Conservation (phyloP, 2,797 vertebrate species). For the Silurus aristotelis region DNA sequence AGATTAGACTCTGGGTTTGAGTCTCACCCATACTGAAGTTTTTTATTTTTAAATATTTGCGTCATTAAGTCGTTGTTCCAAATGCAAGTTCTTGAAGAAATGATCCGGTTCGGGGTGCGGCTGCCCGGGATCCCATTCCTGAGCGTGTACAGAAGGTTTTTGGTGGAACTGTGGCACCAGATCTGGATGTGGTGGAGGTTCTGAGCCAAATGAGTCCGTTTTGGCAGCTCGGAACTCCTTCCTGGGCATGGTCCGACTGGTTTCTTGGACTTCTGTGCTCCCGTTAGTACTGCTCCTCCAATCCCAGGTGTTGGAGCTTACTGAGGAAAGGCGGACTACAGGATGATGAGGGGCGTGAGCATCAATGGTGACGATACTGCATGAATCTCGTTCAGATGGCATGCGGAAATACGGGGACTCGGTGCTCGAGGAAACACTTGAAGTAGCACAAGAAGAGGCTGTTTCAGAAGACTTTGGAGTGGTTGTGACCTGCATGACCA, state of each 20-base stretch:
- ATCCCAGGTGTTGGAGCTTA: slow-evolving; percentile 81
- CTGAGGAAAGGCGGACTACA: slow-evolving; percentile 85
- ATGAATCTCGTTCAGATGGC: slow-evolving; percentile 86
- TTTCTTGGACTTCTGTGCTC: slow-evolving; percentile 70
- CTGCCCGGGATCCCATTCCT: slow-evolving; percentile 62
- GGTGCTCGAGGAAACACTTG: slow-evolving; percentile 81
- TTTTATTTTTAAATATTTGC: slow-evolving; percentile 54
- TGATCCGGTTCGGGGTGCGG: slow-evolving; percentile 79
- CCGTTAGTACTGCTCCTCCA: slow-evolving; percentile 86
- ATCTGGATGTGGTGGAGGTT: slow-evolving; percentile 75
- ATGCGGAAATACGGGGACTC: slow-evolving; percentile 94
- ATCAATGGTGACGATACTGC: slow-evolving; percentile 90
- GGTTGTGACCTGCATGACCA: slow-evolving; percentile 59
- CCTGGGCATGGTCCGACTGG: slow-evolving; percentile 67
- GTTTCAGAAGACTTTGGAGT: slow-evolving; percentile 84
- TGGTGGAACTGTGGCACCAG: slow-evolving; percentile 77
- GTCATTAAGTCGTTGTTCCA: slow-evolving; percentile 74
- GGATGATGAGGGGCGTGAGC: slow-evolving; percentile 93
- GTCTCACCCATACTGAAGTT: background rate
- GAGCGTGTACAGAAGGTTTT: slow-evolving; percentile 68
- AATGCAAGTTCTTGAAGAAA: slow-evolving; percentile 90
- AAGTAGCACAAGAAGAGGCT: slow-evolving; percentile 76
- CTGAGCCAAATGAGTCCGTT: slow-evolving; percentile 74
- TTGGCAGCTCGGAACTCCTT: slow-evolving; percentile 79
- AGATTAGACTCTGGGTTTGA: background rate